Percentiles rank a stretch among this genome's conserved stretches.
Evolutionary conservation across 1,140 invertebrate species (phyloP).

Genomic region (Dryas iulia): DNA sequence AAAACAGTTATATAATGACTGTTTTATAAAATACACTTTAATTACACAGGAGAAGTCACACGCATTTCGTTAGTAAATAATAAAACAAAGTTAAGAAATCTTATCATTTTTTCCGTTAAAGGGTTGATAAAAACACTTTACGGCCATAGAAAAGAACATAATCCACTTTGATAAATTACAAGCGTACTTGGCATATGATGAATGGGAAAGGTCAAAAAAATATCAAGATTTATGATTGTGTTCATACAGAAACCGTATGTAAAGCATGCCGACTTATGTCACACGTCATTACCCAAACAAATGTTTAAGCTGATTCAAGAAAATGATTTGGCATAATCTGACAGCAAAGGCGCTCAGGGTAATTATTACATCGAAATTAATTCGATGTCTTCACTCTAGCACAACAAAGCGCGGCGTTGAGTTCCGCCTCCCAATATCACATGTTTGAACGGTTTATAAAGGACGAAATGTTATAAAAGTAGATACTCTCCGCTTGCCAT

Average conservation of each 20-base stretch:
- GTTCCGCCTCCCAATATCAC: too few species aligned
- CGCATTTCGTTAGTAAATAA: not conserved
- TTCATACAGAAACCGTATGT: constrained; percentile 5
- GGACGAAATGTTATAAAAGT: too few species aligned
- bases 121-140: not conserved
- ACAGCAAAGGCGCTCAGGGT: too few species aligned
- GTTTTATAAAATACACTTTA: too few species aligned
- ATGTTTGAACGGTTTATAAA: too few species aligned
- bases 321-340: too few species aligned
- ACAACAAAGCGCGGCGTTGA: too few species aligned
- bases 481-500: too few species aligned
- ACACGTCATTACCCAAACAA: not conserved
- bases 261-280: constrained; percentile 8
- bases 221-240: constrained; percentile 18
- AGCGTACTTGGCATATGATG: constrained; percentile 6
- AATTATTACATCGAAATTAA: too few species aligned
- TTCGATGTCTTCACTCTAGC: too few species aligned
- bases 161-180: constrained; percentile 18
- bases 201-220: constrained; percentile 8
- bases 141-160: not conserved
- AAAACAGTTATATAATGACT: too few species aligned
- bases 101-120: not conserved
- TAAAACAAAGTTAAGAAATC: not conserved
- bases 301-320: not conserved
- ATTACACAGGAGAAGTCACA: too few species aligned